Conservation (phyloP, 2,888 invertebrate species). For the Ganaspis brasiliensis region DNA sequence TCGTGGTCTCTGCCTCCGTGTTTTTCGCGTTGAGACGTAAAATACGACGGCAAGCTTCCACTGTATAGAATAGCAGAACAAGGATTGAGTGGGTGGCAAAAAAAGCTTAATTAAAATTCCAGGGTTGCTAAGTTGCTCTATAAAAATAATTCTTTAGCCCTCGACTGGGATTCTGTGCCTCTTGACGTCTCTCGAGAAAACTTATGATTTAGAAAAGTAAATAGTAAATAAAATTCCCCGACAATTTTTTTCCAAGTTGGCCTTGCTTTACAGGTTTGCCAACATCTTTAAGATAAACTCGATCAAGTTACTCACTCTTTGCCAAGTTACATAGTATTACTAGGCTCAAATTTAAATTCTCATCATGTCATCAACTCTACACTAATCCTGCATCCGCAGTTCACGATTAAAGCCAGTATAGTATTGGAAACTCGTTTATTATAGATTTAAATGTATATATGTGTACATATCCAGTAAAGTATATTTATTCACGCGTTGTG, state of each 20-base stretch:
- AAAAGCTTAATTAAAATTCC: conserved; percentile 75
- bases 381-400: conserved; percentile 5
- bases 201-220: conserved; percentile 21
- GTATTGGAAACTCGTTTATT: conserved; percentile 24
- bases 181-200: conserved; percentile 27
- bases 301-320: not conserved
- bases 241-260: not conserved
- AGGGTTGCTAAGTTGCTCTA: conserved; percentile 64
- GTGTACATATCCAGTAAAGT: not conserved
- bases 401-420: conserved; percentile 22
- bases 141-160: conserved; percentile 55
- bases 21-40: conserved; percentile 21
- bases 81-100: conserved; percentile 50
- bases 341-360: not conserved
- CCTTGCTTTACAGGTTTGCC: conserved; percentile 28
- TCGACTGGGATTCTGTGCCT: conserved; percentile 27
- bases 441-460: conserved; percentile 15
- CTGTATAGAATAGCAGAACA: conserved; percentile 17
- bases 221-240: conserved; percentile 22
- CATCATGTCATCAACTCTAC: conserved; percentile 1
- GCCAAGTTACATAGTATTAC: too few relatives aligned
- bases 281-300: not conserved
- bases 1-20: not conserved
- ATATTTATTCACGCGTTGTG: too few relatives aligned
- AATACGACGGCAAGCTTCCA: not conserved